Evolutionary conservation across 2,888 invertebrate genomes (phyloP).

Genomic region (Eubasilissa splendida): DNA sequence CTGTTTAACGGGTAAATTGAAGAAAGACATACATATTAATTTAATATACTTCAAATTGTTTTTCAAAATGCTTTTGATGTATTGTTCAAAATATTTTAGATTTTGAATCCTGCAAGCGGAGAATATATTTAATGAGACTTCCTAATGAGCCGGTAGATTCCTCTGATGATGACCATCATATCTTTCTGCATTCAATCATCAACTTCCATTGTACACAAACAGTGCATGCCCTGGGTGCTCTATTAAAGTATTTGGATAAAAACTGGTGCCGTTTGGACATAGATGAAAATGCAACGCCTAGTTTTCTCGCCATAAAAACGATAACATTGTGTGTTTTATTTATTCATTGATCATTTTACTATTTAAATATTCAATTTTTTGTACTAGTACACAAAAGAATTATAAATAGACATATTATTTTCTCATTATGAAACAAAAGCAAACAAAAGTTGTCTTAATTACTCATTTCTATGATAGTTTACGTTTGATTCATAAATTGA

Average conservation of each 20-base stretch:
- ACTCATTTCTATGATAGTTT: not conserved
- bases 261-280: constrained; percentile 73
- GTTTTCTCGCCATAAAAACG: constrained; percentile 72
- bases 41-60: no score
- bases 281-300: constrained; percentile 69
- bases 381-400: not conserved
- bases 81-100: constrained; percentile 62
- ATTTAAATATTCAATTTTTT: no score
- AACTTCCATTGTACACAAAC: constrained; percentile 77
- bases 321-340: constrained; percentile 74
- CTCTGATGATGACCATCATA: constrained; percentile 71
- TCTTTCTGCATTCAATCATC: constrained; percentile 76
- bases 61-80: no score
- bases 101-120: constrained; percentile 73
- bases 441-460: not conserved
- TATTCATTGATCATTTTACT: no score
- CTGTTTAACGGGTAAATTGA: no score
- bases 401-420: not conserved
- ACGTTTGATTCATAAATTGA: constrained; percentile 16
- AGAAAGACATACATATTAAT: no score
- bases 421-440: not conserved
- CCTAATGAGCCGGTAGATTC: constrained; percentile 71
- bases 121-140: constrained; percentile 72
- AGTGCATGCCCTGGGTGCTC: constrained; percentile 80
- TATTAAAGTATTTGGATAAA: constrained; percentile 80